Conservation (phyloP, 2,888 invertebrate species). For the Ptilodon capucinus region DNA sequence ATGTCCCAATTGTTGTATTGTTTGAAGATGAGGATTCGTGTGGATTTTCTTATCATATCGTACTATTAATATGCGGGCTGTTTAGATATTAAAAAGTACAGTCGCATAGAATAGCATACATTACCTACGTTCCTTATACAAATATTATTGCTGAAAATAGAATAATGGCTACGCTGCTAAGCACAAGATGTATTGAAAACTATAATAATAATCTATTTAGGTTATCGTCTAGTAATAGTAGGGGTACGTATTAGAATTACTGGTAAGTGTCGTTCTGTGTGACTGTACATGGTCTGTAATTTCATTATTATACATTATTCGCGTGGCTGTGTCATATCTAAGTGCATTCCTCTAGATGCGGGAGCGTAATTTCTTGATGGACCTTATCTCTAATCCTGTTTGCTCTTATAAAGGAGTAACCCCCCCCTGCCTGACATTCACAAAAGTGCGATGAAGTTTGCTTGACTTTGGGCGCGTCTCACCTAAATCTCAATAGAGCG, state of each 20-base stretch:
- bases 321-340: conserved; percentile 74
- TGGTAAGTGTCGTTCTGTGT: conserved; percentile 4
- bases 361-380: conserved; percentile 67
- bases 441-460: conserved; percentile 34
- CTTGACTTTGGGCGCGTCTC: conserved; percentile 12
- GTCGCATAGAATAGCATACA: background rate
- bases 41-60: conserved; percentile 13
- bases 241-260: background rate
- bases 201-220: background rate
- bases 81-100: background rate
- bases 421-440: conserved; percentile 26
- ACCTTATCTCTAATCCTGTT: conserved; percentile 59
- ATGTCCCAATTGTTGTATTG: conserved; percentile 14
- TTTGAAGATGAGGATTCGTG: conserved; percentile 5
- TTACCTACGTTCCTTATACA: background rate
- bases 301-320: conserved; percentile 29
- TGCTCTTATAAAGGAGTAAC: conserved; percentile 45
- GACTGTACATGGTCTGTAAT: conserved; percentile 20
- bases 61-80: background rate
- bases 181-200: background rate
- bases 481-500: background rate
- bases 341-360: conserved; percentile 66
- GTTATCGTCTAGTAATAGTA: background rate
- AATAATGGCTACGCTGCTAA: background rate
- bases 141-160: background rate